These are phyloP conservation scores for Dendropsophus ebraccatus DNA, from an alignment of 2,113 vertebrate species.

Conservation along the genomic window DNA sequence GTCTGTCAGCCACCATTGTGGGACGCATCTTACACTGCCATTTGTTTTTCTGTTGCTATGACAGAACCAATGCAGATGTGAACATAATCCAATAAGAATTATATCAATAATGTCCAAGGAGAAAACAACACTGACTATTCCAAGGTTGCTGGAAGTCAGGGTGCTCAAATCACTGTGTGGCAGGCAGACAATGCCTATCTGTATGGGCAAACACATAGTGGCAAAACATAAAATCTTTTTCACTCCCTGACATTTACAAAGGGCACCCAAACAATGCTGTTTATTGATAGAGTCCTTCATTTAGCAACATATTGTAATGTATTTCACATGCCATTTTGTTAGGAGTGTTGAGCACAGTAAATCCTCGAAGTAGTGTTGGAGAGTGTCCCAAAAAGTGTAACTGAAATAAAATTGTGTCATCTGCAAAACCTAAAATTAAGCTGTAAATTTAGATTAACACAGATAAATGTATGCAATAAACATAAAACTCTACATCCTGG, in stretches of 20 bases:
- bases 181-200: conserved; percentile 45
- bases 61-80: too few relatives aligned
- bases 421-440: background rate
- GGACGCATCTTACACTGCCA: too few relatives aligned
- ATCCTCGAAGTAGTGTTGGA: background rate
- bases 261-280: conserved; percentile 41
- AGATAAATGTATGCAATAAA: background rate
- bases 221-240: background rate
- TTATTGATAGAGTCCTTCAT: conserved; percentile 18
- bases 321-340: background rate
- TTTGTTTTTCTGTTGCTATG: too few relatives aligned
- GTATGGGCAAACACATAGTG: background rate
- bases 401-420: background rate
- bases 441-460: background rate
- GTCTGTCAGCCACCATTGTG: too few relatives aligned
- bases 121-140: background rate
- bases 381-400: background rate
- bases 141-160: conserved; percentile 16
- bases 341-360: conserved; percentile 3
- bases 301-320: conserved; percentile 10
- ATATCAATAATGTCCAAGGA: background rate
- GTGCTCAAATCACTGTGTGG: conserved; percentile 27
- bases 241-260: conserved; percentile 50
- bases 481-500: background rate
- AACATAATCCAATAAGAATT: background rate